Conservation (phyloP, 2,797 vertebrate genomes). For the Lerista edwardsae region DNA sequence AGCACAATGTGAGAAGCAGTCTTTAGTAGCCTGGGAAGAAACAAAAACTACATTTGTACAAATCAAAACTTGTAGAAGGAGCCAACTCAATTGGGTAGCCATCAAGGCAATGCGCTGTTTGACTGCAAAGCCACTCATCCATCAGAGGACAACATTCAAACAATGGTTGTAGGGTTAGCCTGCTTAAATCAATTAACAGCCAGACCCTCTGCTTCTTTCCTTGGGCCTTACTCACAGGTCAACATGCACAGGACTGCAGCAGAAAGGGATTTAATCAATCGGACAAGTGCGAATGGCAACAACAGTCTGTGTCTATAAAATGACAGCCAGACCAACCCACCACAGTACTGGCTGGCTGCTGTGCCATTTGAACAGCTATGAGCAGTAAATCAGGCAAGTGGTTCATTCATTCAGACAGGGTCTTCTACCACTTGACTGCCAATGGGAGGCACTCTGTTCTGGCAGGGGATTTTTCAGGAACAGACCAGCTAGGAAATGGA, state of each 20-base stretch:
- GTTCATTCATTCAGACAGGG: neutral
- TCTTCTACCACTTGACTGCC: neutral
- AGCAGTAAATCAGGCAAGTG: neutral
- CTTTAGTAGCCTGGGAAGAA: neutral
- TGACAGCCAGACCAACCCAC: neutral
- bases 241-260: too few relatives aligned
- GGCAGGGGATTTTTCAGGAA: neutral
- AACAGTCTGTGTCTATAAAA: neutral
- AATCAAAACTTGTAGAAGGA: neutral
- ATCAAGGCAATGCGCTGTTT: neutral
- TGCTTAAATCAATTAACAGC: neutral
- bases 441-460: neutral
- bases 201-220: too few relatives aligned
- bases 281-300: neutral
- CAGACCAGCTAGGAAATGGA: neutral
- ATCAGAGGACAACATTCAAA: neutral
- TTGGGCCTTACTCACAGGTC: too few relatives aligned
- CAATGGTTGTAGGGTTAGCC: neutral
- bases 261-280: neutral
- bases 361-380: rapidly evolving
- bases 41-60: neutral
- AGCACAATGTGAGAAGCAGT: neutral
- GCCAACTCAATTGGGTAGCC: neutral
- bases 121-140: neutral
- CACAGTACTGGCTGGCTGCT: neutral